Conservation (phyloP, 2,113 vertebrate species). For the Candoia aspera region DNA sequence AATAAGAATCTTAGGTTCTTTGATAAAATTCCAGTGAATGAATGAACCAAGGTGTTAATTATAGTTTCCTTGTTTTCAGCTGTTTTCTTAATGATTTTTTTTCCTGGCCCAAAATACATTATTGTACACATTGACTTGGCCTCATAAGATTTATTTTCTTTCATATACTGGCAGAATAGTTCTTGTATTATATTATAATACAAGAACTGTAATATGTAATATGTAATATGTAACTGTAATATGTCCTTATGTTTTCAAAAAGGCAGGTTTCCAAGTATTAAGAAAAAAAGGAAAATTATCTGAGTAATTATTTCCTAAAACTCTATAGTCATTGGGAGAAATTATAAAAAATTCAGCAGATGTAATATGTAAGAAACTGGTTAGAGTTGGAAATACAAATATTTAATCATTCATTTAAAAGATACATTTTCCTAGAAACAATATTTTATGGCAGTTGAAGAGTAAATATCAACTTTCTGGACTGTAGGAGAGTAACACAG, state of each 20-base stretch:
- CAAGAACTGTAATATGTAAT: too few relatives aligned
- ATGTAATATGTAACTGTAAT: too few relatives aligned
- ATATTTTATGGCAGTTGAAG: too few relatives aligned
- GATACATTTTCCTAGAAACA: too few relatives aligned
- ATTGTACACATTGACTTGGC: background rate
- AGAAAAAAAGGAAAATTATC: background rate
- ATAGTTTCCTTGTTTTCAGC: background rate
- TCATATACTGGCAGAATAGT: background rate
- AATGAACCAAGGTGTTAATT: background rate
- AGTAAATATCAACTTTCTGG: too few relatives aligned
- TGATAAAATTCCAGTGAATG: background rate
- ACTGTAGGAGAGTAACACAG: too few relatives aligned
- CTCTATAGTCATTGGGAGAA: background rate
- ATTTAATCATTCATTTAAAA: background rate
- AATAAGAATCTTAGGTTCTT: background rate
- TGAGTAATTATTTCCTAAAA: background rate
- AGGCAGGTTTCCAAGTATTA: background rate
- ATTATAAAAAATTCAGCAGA: background rate
- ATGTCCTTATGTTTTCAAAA: background rate
- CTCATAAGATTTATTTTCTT: background rate
- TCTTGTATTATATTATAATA: background rate
- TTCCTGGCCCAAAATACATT: background rate
- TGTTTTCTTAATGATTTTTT: background rate
- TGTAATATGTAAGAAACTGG: background rate
- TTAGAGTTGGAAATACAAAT: background rate